Percentiles rank a stretch among this genome's conserved stretches.
phyloP scores from a whole-genome alignment of 1,140 invertebrate genomes.

The Pygmarrhopalites habei region DNA sequence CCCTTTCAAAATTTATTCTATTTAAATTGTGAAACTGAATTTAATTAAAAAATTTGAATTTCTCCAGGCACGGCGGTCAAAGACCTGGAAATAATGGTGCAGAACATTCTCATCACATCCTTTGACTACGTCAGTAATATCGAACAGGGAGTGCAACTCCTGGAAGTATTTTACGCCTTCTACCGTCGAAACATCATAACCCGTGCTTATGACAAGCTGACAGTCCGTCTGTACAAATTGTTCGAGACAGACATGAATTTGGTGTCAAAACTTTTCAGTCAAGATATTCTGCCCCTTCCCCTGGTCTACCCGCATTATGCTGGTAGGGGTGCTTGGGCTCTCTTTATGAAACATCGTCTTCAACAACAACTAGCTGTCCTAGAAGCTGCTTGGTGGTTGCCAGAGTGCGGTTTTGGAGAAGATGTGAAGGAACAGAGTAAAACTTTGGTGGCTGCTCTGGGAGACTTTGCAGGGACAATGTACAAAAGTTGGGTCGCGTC shows the following conservation, averaged over 20 bases:
- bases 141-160: slow-evolving; percentile 61
- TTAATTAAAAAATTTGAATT: too few species aligned
- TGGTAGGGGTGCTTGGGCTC: slow-evolving; percentile 58
- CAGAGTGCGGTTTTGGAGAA: slow-evolving; percentile 59
- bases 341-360: slow-evolving; percentile 56
- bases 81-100: slow-evolving; percentile 58
- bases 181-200: slow-evolving; percentile 55
- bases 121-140: slow-evolving; percentile 62
- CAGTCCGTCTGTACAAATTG: slow-evolving; percentile 61
- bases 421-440: slow-evolving; percentile 61
- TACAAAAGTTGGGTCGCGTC: slow-evolving; percentile 57
- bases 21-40: too few species aligned
- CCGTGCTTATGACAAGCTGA: slow-evolving; percentile 48
- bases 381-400: slow-evolving; percentile 62
- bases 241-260: slow-evolving; percentile 68
- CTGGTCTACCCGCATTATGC: slow-evolving; percentile 60
- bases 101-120: slow-evolving; percentile 60
- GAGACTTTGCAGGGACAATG: slow-evolving; percentile 55
- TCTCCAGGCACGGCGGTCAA: too few species aligned
- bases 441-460: slow-evolving; percentile 56
- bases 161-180: slow-evolving; percentile 62
- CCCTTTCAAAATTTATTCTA: too few species aligned
- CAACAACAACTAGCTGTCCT: slow-evolving; percentile 56
- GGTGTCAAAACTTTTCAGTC: slow-evolving; percentile 61
- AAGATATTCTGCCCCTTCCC: slow-evolving; percentile 54